Evolutionary conservation across 2,797 vertebrate species (phyloP).

Genomic region (Acropternis orthonyx): DNA sequence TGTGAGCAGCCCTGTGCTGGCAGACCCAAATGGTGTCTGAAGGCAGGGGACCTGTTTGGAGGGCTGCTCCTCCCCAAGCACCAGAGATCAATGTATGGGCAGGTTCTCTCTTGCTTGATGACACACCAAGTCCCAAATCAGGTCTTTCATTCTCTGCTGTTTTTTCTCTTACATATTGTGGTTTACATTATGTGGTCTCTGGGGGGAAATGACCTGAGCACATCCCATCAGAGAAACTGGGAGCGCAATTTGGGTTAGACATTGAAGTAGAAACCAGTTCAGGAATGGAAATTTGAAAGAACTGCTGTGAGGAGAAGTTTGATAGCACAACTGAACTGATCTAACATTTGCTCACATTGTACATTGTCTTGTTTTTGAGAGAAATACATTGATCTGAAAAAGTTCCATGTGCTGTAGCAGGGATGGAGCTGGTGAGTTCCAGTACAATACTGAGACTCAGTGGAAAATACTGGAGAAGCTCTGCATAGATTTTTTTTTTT

Average conservation of each 20-base stretch:
- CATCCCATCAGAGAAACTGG: not conserved
- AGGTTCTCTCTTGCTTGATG: not conserved
- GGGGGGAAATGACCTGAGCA: not conserved
- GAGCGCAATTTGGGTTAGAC: not conserved
- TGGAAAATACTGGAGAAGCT: slow-evolving; percentile 28
- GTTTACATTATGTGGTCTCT: not conserved
- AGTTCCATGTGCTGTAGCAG: not conserved
- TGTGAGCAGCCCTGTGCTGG: not conserved
- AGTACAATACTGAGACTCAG: not conserved
- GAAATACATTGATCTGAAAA: not conserved
- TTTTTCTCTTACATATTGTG: not conserved
- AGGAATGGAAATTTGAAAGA: not conserved
- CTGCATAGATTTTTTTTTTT: not conserved
- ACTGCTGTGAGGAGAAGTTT: not conserved
- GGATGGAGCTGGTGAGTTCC: not conserved
- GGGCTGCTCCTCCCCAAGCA: not conserved
- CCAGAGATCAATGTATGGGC: not conserved
- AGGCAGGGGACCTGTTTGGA: not conserved
- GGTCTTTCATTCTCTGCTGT: not conserved
- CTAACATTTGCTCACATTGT: not conserved
- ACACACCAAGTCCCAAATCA: not conserved
- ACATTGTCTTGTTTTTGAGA: not conserved
- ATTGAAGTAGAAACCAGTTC: not conserved
- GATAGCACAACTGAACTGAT: not conserved
- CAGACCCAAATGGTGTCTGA: not conserved